Evolutionary conservation across 2,888 invertebrate species (phyloP), one percentile per base, ranked within the genome.

Genomic region (Calliopum simillimum): DNA sequence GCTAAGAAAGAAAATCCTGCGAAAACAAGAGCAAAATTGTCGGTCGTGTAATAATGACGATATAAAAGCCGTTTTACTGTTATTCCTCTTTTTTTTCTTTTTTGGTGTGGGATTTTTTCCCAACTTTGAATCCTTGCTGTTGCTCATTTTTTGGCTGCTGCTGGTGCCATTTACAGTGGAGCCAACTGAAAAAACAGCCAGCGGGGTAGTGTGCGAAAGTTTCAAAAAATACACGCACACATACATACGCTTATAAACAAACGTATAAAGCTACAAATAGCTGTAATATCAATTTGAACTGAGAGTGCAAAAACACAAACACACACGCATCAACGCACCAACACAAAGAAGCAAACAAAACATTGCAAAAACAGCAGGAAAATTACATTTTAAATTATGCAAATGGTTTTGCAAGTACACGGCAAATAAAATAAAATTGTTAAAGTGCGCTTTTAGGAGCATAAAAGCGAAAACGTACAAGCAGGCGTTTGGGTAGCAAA

Each of bases 341-440:
- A 53, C 46, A 14, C 12, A 16, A 58, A 46, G 25, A 25, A 44
- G 21, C 23, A 65, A 69, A 49, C 49, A 33, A 41, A 53, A 23
- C 3, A 64, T 23, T 53, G 56, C 56, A 75, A 78, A 78, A 77
- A 75, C 77, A 77, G 73, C 77, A 59, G 75, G 77, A 76, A 76
- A 78, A 78, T 77, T 74, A 73, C 74, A 74, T 75, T 78, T 76
- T 78, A 76, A 80, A 79, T 80, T 80, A 80, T 80, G 80, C 76
- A 80, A 79, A 80, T 78, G 76, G 67, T 76, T 73, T 74, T 74
- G 58, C 72, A 74, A 70, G 72, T 76, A 70, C 71, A 61, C 19
- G 21, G 16, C 61, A 61, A 41, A 59, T 49, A 49, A 61, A 41
- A 59, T 49, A 49, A 51, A 61, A 61, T 61, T 14, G n/a, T 63